These are phyloP conservation scores for Spongia lamella DNA, from an alignment of 37 sponge, comb jelly and placozoan genomes.

Conservation along the genomic window DNA sequence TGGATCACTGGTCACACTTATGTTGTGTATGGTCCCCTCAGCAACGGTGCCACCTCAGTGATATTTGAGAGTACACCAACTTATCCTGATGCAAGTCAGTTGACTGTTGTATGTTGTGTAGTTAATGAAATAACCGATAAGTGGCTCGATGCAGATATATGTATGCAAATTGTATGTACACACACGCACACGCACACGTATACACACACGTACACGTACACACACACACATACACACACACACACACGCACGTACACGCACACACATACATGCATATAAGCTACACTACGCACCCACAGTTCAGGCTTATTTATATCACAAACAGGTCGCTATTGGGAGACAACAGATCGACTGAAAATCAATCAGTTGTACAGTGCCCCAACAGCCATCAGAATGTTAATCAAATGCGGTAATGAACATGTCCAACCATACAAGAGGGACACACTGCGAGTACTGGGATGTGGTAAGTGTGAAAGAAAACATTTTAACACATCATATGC, in stretches of 20 bases:
- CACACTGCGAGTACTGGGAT: constrained; percentile 81
- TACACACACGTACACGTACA: neutral
- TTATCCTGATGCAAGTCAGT: constrained; percentile 90
- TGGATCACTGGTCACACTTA: constrained; percentile 97
- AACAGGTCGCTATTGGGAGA: constrained; percentile 98
- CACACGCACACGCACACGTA: constrained; percentile 95
- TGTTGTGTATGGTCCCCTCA: constrained; percentile 91
- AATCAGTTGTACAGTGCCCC: constrained; percentile 94
- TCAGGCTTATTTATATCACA: too few relatives aligned
- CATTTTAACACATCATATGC: too few relatives aligned
- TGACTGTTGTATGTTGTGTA: too few relatives aligned
- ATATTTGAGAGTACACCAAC: constrained; percentile 88
- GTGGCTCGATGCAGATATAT: neutral
- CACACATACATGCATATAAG: neutral
- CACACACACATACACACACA: neutral
- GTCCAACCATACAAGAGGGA: constrained; percentile 87
- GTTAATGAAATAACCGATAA: neutral
- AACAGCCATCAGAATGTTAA: constrained; percentile 88
- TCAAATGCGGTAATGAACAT: constrained; percentile 77
- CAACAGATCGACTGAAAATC: constrained; percentile 71
- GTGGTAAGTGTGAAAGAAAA: constrained; percentile 63
- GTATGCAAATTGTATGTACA: constrained; percentile 43
- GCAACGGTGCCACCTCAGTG: constrained; percentile 88
- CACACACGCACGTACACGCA: neutral
- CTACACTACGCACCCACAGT: neutral